phyloP scores from a whole-genome alignment of 1,140 invertebrate species.

The Macrosteles quadrilineatus region DNA sequence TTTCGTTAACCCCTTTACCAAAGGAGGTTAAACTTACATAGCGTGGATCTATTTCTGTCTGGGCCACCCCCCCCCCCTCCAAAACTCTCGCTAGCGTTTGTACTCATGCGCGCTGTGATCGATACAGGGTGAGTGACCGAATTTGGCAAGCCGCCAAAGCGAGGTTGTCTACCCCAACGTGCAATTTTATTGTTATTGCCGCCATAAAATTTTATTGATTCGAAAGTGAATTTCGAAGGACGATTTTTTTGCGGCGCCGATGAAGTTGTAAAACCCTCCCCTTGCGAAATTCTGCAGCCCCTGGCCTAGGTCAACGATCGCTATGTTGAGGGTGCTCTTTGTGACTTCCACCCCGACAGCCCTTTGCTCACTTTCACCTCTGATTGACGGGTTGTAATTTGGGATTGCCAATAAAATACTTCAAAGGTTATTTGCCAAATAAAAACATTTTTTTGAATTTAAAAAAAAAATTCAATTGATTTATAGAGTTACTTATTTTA shows the following conservation, averaged over 20 bases:
- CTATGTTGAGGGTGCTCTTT: neutral
- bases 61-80: neutral
- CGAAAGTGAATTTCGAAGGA: slow-evolving; percentile 20
- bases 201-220: slow-evolving; percentile 18
- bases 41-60: slow-evolving; percentile 20
- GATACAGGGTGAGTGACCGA: slow-evolving; percentile 15
- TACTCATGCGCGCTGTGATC: neutral
- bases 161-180: neutral
- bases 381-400: too few relatives aligned
- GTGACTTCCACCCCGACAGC: too few relatives aligned
- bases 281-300: slow-evolving; percentile 17
- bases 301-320: slow-evolving; percentile 17
- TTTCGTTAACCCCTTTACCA: slow-evolving; percentile 9
- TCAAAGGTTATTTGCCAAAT: too few relatives aligned
- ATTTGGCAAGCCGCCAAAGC: slow-evolving; percentile 13
- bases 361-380: too few relatives aligned
- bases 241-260: slow-evolving; percentile 2
- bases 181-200: slow-evolving; percentile 4
- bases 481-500: too few relatives aligned
- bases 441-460: too few relatives aligned
- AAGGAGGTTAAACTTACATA: neutral
- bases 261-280: slow-evolving; percentile 10
- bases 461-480: too few relatives aligned
- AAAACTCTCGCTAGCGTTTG: neutral
- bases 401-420: too few relatives aligned